phyloP scores from a whole-genome alignment of 2,888 invertebrate species.

The Melanophora roralis region DNA sequence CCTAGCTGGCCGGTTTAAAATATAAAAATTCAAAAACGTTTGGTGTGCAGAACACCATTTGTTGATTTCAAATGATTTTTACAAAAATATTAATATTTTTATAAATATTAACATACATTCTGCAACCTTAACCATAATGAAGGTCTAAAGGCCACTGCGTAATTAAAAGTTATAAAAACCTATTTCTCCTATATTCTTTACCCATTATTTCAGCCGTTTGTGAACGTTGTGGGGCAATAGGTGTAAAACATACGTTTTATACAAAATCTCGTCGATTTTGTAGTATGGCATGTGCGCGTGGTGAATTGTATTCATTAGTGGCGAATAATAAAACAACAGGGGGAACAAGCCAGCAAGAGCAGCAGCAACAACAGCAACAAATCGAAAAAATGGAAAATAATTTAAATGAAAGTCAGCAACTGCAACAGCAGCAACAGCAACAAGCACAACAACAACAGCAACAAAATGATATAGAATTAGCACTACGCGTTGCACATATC shows the following conservation, averaged over 20 bases:
- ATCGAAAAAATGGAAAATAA: slow-evolving; percentile 51
- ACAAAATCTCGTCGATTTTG: slow-evolving; percentile 89
- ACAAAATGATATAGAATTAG: slow-evolving; percentile 74
- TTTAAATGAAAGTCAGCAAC: slow-evolving; percentile 46
- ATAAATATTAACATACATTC: too few species aligned
- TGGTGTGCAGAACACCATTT: too few species aligned
- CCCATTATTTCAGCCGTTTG: slow-evolving; percentile 82
- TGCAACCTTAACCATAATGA: too few species aligned
- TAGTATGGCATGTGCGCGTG: slow-evolving; percentile 87
- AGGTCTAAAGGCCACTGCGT: too few species aligned
- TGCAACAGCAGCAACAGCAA: slow-evolving; percentile 55
- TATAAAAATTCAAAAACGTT: too few species aligned
- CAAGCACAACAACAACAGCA: slow-evolving; percentile 53
- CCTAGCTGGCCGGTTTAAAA: too few species aligned
- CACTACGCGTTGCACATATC: slow-evolving; percentile 75
- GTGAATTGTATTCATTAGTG: slow-evolving; percentile 76
- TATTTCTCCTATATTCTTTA: slow-evolving; percentile 64
- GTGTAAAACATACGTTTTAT: slow-evolving; percentile 91
- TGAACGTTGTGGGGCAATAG: slow-evolving; percentile 90
- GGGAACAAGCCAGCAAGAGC: slow-evolving; percentile 49
- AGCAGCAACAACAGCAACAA: slow-evolving; percentile 48
- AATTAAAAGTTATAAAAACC: slow-evolving; percentile 41
- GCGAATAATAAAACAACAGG: slow-evolving; percentile 71
- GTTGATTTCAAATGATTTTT: too few species aligned
- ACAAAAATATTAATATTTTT: too few species aligned